Conservation (phyloP, 2,113 vertebrate species). For the Takifugu flavidus region DNA sequence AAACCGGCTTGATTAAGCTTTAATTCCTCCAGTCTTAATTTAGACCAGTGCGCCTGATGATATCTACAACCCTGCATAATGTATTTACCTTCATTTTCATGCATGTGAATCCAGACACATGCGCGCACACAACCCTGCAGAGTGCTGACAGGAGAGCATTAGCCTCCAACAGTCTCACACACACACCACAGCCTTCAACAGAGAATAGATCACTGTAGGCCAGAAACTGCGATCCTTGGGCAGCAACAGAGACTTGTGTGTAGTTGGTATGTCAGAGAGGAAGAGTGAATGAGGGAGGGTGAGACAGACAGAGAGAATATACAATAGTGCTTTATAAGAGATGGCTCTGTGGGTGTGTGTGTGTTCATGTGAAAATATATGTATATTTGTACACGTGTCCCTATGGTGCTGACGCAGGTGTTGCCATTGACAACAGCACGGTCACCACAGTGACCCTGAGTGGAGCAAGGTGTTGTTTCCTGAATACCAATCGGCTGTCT, state of each 20-base stretch:
- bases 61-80: conserved; percentile 25
- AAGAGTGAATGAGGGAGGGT: conserved; percentile 12
- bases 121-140: conserved; percentile 3
- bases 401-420: conserved; percentile 59
- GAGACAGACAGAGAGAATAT: conserved; percentile 7
- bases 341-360: conserved; percentile 5
- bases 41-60: conserved; percentile 5
- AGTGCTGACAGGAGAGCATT: conserved; percentile 30
- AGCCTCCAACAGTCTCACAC: conserved; percentile 50
- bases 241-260: conserved; percentile 36
- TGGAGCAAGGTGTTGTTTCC: conserved; percentile 36
- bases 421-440: conserved; percentile 61
- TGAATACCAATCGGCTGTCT: conserved; percentile 63
- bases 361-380: background rate
- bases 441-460: conserved; percentile 62
- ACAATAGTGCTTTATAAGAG: background rate
- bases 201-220: conserved; percentile 52
- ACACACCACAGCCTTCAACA: conserved; percentile 51
- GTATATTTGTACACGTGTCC: conserved; percentile 16
- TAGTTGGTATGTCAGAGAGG: conserved; percentile 3
- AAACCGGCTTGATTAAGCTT: conserved; percentile 19
- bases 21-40: conserved; percentile 21
- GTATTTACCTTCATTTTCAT: conserved; percentile 18
- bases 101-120: background rate
- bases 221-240: conserved; percentile 58